Evolutionary conservation across 2,113 vertebrate genomes (phyloP).

Genomic region (Oenanthe melanoleuca): DNA sequence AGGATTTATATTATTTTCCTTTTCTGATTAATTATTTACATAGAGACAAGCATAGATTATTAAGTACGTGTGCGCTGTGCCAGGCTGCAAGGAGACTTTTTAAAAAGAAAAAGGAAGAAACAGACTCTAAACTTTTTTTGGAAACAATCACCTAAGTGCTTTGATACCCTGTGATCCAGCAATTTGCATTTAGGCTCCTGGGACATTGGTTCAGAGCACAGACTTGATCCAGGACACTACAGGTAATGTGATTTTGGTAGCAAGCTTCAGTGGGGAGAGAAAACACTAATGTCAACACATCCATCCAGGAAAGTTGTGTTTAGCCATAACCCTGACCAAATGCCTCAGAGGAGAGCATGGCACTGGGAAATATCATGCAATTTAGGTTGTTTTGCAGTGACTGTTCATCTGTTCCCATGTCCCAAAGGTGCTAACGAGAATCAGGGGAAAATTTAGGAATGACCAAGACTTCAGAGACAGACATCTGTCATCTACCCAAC

Average conservation of each 20-base stretch:
- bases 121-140: constrained; percentile 26
- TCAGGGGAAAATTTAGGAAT: not conserved
- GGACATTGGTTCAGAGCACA: not conserved
- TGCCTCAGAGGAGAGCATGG: not conserved
- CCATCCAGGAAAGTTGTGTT: not conserved
- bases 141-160: not conserved
- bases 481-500: not conserved
- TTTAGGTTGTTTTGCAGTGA: not conserved
- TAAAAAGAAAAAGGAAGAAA: constrained; percentile 25
- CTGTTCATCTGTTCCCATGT: not conserved
- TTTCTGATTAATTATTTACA: constrained; percentile 87
- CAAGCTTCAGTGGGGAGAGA: not conserved
- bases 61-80: constrained; percentile 63
- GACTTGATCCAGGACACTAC: not conserved
- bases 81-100: constrained; percentile 47
- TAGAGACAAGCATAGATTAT: constrained; percentile 72
- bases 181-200: not conserved
- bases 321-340: not conserved
- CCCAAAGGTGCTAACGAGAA: not conserved
- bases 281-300: not conserved
- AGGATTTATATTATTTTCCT: constrained; percentile 83
- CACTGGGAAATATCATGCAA: not conserved
- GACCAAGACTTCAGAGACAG: not conserved
- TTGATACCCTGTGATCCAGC: not conserved
- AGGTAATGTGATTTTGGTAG: not conserved